Base-by-base conservation (phyloP, 2,888 invertebrate genomes). In the Bibio marci region DNA sequence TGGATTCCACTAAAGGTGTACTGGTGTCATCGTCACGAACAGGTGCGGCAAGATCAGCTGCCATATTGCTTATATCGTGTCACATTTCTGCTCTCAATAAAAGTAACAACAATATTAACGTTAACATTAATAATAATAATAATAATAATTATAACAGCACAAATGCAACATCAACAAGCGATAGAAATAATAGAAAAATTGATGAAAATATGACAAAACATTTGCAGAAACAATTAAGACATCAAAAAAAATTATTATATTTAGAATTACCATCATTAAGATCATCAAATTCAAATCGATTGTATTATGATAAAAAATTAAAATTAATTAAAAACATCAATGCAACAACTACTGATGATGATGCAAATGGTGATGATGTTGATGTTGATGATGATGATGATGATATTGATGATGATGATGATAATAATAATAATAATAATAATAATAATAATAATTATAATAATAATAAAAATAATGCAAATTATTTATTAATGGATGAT, bases 51-150 rank as follows among this genome's bases (percentile, higher is more conserved):
- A 79, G 83, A 66, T 75, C 81, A 69, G 85, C 85, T 70, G 85
- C 85, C 80, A 83, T 86, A 80, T 83, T 86, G 80, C 80, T 86
- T 71, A 82, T 85, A 73, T 85, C 85, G 73, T 82, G 80, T 72
- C 80, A 80, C 70, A 76, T 80, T 64, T 66, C 66, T 65, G 67
- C 70, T 58, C 46, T 45, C 48, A 54, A 57, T 44, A 59, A 43
- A 43, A 59, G 66, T 66, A 68, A 63, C 60, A 55, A 32, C 55
- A 60, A 64, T 64, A 67, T 60, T 68, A 70, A 53, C 50, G 52
- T 48, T 40, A 50, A 45, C 39, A 48, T 46, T 43, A 50, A 49
- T 36, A 45, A 35, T 32, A 43, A 37, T 43, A 42, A 33, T 42
- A 43, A 42, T 45, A 49, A 45, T 47, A 48, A 43, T 53, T 37